Conservation (phyloP, 1,140 invertebrate genomes). For the Bombus sylvicola region DNA sequence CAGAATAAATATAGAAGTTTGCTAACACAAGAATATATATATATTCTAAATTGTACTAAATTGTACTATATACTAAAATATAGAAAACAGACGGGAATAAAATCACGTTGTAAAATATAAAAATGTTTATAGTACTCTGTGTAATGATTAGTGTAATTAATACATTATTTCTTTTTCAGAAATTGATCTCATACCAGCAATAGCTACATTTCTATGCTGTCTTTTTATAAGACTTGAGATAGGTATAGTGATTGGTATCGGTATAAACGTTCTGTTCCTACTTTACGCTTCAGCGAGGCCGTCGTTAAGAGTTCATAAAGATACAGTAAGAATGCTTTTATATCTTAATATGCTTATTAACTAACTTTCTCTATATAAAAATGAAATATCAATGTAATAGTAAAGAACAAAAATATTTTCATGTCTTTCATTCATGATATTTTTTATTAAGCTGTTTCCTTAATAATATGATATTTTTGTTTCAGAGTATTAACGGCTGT, state of each 20-base stretch:
- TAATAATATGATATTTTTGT: constrained; percentile 33
- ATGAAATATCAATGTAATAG: background rate
- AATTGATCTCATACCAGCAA: constrained; percentile 87
- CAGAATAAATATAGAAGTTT: no score
- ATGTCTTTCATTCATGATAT: background rate
- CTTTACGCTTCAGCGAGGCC: constrained; percentile 89
- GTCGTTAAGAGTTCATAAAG: constrained; percentile 85
- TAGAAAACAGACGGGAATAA: no score
- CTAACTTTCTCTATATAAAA: no score
- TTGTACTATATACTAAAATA: no score
- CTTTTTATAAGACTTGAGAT: constrained; percentile 88
- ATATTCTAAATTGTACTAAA: no score
- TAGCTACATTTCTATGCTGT: constrained; percentile 87
- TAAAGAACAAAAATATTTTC: background rate
- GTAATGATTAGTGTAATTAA: background rate
- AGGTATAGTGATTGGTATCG: constrained; percentile 90
- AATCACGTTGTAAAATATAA: no score
- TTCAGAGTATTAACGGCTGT: constrained; percentile 84
- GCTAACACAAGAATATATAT: no score
- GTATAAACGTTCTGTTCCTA: constrained; percentile 87
- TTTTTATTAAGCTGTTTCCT: background rate
- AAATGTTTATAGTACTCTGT: background rate
- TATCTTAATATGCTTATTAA: background rate
- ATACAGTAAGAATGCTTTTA: constrained; percentile 77
- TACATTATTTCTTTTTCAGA: constrained; percentile 82